phyloP scores from a whole-genome alignment of 2,797 vertebrate species.

The Manis pentadactyla region DNA sequence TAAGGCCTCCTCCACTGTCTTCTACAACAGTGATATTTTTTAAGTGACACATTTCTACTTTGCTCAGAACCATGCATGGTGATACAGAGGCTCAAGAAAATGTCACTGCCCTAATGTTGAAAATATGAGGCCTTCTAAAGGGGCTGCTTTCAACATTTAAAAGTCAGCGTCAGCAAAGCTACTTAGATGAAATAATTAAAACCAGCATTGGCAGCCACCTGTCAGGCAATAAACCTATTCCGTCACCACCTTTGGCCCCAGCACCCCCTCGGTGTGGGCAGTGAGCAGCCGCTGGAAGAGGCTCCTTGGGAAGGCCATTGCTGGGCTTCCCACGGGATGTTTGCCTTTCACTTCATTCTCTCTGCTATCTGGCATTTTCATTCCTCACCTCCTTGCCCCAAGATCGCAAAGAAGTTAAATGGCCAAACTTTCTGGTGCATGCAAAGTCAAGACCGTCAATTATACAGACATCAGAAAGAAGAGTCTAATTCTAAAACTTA shows the following conservation, averaged over 20 bases:
- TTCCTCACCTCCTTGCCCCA: constrained; percentile 1
- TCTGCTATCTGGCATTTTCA: not conserved
- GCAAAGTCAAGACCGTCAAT: constrained; percentile 72
- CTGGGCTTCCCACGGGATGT: fast-evolving
- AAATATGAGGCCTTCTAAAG: not conserved
- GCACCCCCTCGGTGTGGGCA: not conserved
- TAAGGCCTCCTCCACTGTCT: fast-evolving
- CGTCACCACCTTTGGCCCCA: not conserved
- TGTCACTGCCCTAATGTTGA: not conserved
- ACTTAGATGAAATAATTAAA: not conserved
- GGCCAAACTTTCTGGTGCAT: constrained; percentile 76
- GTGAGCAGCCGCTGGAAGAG: fast-evolving
- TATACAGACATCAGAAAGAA: constrained; percentile 26
- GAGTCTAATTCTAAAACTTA: not conserved
- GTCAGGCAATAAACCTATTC: not conserved
- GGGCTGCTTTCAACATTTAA: not conserved
- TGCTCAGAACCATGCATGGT: fast-evolving
- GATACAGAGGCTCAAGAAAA: not conserved
- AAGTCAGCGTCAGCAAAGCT: not conserved
- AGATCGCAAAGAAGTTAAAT: constrained; percentile 70
- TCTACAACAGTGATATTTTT: not conserved
- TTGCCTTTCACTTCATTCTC: not conserved
- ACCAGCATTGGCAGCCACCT: not conserved
- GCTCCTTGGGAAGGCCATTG: fast-evolving
- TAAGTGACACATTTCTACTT: no score